phyloP scores from a whole-genome alignment of 2,113 vertebrate species.

The Phalacrocorax carbo region DNA sequence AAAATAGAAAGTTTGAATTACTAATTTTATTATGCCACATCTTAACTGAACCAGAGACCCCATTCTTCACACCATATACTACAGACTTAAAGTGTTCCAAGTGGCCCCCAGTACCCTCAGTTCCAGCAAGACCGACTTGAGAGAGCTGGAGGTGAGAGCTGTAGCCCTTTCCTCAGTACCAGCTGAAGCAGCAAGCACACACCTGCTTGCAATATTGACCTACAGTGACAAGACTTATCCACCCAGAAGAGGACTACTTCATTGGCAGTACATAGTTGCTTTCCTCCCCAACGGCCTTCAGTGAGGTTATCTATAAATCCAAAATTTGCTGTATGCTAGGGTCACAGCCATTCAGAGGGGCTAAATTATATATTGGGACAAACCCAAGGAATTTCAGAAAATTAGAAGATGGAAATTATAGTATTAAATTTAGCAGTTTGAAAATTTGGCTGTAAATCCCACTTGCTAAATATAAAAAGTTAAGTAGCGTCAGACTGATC shows the following conservation, averaged over 20 bases:
- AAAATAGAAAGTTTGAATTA: background rate
- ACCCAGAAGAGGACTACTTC: background rate
- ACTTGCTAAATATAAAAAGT: background rate
- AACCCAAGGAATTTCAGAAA: background rate
- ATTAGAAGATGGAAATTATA: background rate
- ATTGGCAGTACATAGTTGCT: background rate
- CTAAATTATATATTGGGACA: background rate
- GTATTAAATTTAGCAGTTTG: background rate
- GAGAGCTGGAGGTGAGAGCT: fast-evolving
- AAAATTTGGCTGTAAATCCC: background rate
- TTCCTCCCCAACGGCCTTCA: background rate
- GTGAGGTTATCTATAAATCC: background rate
- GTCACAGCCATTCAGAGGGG: background rate
- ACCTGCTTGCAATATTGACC: background rate
- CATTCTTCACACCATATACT: background rate
- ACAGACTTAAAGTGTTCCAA: background rate
- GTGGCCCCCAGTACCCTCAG: fast-evolving
- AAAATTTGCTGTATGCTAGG: background rate
- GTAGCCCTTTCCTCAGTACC: background rate
- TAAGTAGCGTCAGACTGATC: background rate
- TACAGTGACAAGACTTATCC: background rate
- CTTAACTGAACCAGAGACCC: background rate
- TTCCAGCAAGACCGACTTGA: background rate
- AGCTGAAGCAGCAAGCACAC: background rate
- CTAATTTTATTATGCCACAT: background rate